Conservation (phyloP, 1,140 invertebrate species). For the Drosophila pandora region DNA sequence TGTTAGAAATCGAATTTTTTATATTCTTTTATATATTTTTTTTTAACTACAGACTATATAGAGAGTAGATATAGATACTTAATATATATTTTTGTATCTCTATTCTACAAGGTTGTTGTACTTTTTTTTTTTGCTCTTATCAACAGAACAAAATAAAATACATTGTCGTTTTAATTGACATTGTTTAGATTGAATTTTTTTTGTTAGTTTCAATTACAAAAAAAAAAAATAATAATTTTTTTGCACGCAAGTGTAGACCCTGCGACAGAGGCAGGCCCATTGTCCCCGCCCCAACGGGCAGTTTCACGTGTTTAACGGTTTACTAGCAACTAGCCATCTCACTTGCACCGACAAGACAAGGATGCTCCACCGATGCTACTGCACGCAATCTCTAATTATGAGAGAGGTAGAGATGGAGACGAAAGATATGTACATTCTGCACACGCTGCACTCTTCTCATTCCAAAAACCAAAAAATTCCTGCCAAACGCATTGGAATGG, state of each 20-base stretch:
- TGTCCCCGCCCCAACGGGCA: not conserved
- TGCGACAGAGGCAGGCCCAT: not conserved
- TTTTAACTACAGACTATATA: too few relatives aligned
- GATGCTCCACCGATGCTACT: slow-evolving; percentile 17
- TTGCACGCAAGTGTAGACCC: slow-evolving; percentile 3
- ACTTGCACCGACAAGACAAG: slow-evolving; percentile 6
- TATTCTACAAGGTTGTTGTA: not conserved
- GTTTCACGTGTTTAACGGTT: slow-evolving; percentile 74
- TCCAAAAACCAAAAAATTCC: slow-evolving; percentile 29
- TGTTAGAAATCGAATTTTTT: too few relatives aligned
- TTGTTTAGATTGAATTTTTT: too few relatives aligned
- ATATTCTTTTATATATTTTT: too few relatives aligned
- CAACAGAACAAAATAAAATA: not conserved
- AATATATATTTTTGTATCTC: not conserved
- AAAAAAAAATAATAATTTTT: not conserved
- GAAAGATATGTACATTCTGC: not conserved
- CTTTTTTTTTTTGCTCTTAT: not conserved
- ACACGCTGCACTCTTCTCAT: slow-evolving; percentile 11
- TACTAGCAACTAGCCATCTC: slow-evolving; percentile 46
- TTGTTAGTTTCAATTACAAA: too few relatives aligned
- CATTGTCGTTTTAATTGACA: not conserved
- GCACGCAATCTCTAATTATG: slow-evolving; percentile 41
- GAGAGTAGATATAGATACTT: too few relatives aligned
- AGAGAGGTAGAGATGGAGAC: slow-evolving; percentile 21
- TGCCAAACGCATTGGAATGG: slow-evolving; percentile 50